These are phyloP conservation scores for Bucco capensis DNA, from an alignment of 2,113 vertebrate genomes.

Conservation along the genomic window DNA sequence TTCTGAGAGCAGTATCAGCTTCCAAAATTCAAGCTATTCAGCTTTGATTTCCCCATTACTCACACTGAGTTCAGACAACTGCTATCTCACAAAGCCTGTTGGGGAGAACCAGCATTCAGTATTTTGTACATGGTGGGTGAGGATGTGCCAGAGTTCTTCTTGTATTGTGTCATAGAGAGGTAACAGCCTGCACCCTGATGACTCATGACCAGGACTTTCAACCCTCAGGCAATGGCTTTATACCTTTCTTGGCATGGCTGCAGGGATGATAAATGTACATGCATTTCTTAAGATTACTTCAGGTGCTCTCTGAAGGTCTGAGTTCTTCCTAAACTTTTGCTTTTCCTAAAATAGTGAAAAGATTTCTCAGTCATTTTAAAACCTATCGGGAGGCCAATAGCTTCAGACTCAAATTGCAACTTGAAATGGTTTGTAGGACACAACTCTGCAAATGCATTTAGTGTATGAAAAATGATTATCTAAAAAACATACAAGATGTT, in stretches of 20 bases:
- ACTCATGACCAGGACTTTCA: background rate
- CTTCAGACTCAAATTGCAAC: background rate
- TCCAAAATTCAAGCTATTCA: background rate
- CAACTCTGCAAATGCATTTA: constrained; percentile 33
- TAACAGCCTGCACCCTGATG: background rate
- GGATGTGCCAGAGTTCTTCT: background rate
- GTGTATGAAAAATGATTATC: constrained; percentile 38
- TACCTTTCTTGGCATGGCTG: background rate
- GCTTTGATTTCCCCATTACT: background rate
- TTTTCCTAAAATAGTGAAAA: background rate
- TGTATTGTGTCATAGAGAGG: fast-evolving
- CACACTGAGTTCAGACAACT: background rate
- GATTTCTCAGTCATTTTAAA: background rate
- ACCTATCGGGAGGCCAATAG: background rate
- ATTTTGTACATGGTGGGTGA: background rate
- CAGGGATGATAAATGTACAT: background rate
- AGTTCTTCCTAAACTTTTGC: background rate
- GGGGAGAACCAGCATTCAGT: background rate
- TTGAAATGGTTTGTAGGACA: background rate
- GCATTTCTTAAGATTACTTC: background rate
- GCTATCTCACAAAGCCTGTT: background rate
- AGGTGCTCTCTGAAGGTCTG: background rate
- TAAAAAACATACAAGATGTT: constrained; percentile 30
- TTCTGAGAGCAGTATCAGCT: background rate
- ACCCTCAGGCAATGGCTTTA: background rate